A percentile compares a stretch with the other conserved stretches of the same genome.
These are phyloP conservation scores for Solea solea DNA, from an alignment of 2,113 vertebrate genomes.

Conservation along the genomic window DNA sequence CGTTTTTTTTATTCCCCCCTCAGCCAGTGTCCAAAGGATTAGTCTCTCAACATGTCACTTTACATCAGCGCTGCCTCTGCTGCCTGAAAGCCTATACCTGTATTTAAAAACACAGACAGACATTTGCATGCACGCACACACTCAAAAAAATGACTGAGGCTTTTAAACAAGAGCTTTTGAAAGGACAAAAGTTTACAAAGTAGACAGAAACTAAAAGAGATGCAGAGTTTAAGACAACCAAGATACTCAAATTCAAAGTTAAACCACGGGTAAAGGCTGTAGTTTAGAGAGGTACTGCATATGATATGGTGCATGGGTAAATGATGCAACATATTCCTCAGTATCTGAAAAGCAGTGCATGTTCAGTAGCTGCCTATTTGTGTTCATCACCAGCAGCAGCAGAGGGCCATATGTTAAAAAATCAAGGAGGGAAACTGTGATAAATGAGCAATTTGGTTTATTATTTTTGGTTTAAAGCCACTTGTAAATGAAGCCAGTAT, in stretches of 20 bases:
- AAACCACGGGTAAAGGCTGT: conserved; percentile 18
- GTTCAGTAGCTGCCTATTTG: neutral
- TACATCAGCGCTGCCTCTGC: conserved; percentile 45
- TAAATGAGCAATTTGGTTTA: conserved; percentile 1
- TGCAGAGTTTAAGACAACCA: conserved; percentile 10
- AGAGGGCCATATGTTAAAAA: neutral
- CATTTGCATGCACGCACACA: conserved; percentile 18
- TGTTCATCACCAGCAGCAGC: neutral
- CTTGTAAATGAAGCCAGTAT: conserved; percentile 3
- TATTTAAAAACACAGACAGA: conserved; percentile 35
- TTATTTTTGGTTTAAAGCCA: conserved; percentile 10
- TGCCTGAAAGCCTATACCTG: conserved; percentile 58
- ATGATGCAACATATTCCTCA: too few species aligned
- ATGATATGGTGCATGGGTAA: too few species aligned
- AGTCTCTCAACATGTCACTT: conserved; percentile 61
- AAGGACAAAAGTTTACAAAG: conserved; percentile 31
- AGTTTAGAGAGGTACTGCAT: too few species aligned
- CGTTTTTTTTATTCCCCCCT: conserved; percentile 30
- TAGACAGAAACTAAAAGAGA: conserved; percentile 13
- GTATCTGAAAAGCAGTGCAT: too few species aligned
- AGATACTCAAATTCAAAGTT: conserved; percentile 8
- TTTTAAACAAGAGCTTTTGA: conserved; percentile 29
- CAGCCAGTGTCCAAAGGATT: conserved; percentile 58
- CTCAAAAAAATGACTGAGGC: neutral
- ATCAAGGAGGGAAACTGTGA: conserved; percentile 1